Conservation (phyloP, 1,140 invertebrate genomes). For the Drosophila kohkoa region DNA sequence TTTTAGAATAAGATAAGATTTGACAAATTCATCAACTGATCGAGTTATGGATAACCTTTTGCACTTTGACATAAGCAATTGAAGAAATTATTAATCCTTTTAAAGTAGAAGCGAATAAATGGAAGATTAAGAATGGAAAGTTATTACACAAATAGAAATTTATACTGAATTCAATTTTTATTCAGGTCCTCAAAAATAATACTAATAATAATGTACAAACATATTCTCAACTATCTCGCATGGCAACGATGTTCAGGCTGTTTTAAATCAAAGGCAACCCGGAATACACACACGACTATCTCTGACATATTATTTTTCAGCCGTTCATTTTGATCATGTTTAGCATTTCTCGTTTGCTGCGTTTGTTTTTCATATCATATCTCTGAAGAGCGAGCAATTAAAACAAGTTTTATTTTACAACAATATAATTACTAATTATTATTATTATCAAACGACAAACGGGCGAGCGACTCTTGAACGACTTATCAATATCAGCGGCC, state of each 20-base stretch:
- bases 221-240: background rate
- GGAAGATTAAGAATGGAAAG: too few relatives aligned
- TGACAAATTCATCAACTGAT: too few relatives aligned
- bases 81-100: too few relatives aligned
- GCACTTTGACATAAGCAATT: too few relatives aligned
- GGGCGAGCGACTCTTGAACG: slow-evolving; percentile 9
- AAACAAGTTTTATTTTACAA: slow-evolving; percentile 82
- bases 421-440: slow-evolving; percentile 82
- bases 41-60: too few relatives aligned
- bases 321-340: slow-evolving; percentile 28
- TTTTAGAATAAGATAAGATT: too few relatives aligned
- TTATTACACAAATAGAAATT: too few relatives aligned
- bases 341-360: slow-evolving; percentile 31
- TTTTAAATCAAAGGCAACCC: slow-evolving; percentile 6
- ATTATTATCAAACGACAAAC: slow-evolving; percentile 71
- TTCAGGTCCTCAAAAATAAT: too few relatives aligned
- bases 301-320: slow-evolving; percentile 8
- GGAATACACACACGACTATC: slow-evolving; percentile 11
- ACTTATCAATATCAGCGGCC: slow-evolving; percentile 68
- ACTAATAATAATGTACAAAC: too few relatives aligned
- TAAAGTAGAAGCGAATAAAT: too few relatives aligned
- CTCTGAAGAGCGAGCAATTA: slow-evolving; percentile 59
- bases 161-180: too few relatives aligned
- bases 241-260: background rate
- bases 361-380: slow-evolving; percentile 45